Evolutionary conservation across 1,140 invertebrate genomes (phyloP).

Genomic region (Mactra quadrangularis): DNA sequence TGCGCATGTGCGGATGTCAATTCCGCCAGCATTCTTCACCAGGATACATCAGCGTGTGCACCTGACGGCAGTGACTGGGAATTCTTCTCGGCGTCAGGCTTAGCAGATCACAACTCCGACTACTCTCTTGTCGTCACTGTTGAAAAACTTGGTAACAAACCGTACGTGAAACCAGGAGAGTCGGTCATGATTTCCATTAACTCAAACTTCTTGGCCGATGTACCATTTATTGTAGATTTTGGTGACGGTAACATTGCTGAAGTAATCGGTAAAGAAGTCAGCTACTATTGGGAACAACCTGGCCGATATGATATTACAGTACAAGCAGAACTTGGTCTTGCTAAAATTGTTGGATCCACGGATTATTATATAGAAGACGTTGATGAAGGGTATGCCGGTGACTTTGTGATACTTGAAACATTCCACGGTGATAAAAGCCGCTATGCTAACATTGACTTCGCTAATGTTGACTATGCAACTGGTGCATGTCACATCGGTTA

Average conservation of each 20-base stretch:
- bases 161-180: constrained; percentile 76
- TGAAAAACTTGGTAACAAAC: constrained; percentile 51
- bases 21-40: not conserved
- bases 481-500: constrained; percentile 46
- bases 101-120: constrained; percentile 35
- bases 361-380: constrained; percentile 69
- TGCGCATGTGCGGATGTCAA: constrained; percentile 20
- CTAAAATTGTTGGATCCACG: constrained; percentile 44
- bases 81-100: constrained; percentile 51
- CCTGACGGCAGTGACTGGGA: constrained; percentile 14
- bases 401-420: constrained; percentile 66
- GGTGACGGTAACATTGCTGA: constrained; percentile 70
- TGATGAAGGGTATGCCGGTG: constrained; percentile 74
- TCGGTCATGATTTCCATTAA: constrained; percentile 69
- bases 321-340: constrained; percentile 65
- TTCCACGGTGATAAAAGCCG: constrained; percentile 49
- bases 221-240: constrained; percentile 73
- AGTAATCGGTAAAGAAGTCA: constrained; percentile 63
- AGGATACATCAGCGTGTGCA: not conserved
- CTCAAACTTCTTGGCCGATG: constrained; percentile 60
- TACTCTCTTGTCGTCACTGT: constrained; percentile 53
- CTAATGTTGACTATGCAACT: constrained; percentile 46
- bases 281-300: constrained; percentile 70
- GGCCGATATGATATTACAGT: constrained; percentile 75
- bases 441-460: constrained; percentile 40